These are phyloP conservation scores for Scomber japonicus DNA, from an alignment of 2,113 vertebrate species.

Conservation along the genomic window DNA sequence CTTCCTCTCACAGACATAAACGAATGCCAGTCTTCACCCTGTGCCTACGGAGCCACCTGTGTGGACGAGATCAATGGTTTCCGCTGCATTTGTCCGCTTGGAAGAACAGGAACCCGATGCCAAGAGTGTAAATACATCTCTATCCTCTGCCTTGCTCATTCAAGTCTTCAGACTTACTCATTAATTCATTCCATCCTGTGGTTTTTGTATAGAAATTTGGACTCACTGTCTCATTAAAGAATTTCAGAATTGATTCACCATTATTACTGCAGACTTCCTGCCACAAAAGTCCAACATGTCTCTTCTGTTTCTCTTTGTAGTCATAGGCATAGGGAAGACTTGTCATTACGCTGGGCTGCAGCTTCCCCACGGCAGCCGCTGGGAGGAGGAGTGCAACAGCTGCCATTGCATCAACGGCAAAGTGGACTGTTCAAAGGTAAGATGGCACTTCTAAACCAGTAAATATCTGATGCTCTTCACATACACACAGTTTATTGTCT, in stretches of 20 bases:
- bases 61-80: slow-evolving; percentile 96
- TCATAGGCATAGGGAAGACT: slow-evolving; percentile 89
- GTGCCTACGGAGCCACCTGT: slow-evolving; percentile 95
- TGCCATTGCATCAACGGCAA: slow-evolving; percentile 91
- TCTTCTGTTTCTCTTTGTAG: slow-evolving; percentile 70
- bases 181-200: background rate
- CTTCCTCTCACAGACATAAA: slow-evolving; percentile 88
- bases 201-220: background rate
- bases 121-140: slow-evolving; percentile 90
- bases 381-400: slow-evolving; percentile 95
- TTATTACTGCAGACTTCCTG: background rate
- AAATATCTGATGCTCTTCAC: background rate
- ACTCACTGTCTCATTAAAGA: background rate
- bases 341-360: slow-evolving; percentile 90
- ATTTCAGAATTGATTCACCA: no score
- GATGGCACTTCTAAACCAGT: background rate
- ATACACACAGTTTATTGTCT: background rate
- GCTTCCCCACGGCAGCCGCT: slow-evolving; percentile 92
- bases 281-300: background rate
- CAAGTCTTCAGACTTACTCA: background rate
- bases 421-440: slow-evolving; percentile 94
- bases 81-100: slow-evolving; percentile 92
- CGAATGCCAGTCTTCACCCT: slow-evolving; percentile 97
- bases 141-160: background rate
- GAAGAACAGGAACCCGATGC: slow-evolving; percentile 90